phyloP scores from a whole-genome alignment of 2,797 vertebrate genomes.

The Glossophaga mutica region DNA sequence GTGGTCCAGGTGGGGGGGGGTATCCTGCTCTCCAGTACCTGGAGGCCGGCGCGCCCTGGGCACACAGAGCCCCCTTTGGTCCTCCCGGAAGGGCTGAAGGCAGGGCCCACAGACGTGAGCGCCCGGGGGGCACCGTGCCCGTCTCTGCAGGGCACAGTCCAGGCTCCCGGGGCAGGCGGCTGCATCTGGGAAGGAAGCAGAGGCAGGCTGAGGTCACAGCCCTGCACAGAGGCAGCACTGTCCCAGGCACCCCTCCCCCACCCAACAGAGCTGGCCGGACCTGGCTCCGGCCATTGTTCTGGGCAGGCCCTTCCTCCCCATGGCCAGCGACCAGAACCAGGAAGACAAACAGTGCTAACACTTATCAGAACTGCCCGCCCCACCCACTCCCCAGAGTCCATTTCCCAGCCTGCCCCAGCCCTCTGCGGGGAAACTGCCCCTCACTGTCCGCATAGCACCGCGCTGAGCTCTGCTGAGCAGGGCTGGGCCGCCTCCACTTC shows the following conservation, averaged over 20 bases:
- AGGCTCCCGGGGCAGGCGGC: slow-evolving; percentile 86
- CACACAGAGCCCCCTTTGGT: slow-evolving; percentile 82
- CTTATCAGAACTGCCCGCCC: not conserved
- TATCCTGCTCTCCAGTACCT: slow-evolving; percentile 75
- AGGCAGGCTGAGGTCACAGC: not conserved
- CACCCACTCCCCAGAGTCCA: slow-evolving; percentile 34
- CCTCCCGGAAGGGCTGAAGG: slow-evolving; percentile 85
- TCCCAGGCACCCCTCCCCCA: not conserved
- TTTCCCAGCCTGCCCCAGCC: not conserved
- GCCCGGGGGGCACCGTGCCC: slow-evolving; percentile 86
- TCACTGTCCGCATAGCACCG: not conserved
- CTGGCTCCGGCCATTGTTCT: slow-evolving; percentile 40
- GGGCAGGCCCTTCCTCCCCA: slow-evolving; percentile 8
- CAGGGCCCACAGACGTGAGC: slow-evolving; percentile 88
- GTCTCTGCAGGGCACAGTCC: slow-evolving; percentile 88
- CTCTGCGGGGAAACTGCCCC: not conserved
- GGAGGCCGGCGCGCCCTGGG: slow-evolving; percentile 47
- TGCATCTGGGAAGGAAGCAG: slow-evolving; percentile 63
- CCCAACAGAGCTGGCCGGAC: not conserved
- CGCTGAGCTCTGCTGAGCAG: not conserved
- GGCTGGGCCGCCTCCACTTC: not conserved
- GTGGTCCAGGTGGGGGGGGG: too few relatives aligned
- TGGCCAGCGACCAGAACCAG: not conserved
- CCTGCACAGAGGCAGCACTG: not conserved
- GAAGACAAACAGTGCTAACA: slow-evolving; percentile 43